Base-by-base conservation (phyloP, 2,113 vertebrate genomes). In the Calidris pugnax region DNA sequence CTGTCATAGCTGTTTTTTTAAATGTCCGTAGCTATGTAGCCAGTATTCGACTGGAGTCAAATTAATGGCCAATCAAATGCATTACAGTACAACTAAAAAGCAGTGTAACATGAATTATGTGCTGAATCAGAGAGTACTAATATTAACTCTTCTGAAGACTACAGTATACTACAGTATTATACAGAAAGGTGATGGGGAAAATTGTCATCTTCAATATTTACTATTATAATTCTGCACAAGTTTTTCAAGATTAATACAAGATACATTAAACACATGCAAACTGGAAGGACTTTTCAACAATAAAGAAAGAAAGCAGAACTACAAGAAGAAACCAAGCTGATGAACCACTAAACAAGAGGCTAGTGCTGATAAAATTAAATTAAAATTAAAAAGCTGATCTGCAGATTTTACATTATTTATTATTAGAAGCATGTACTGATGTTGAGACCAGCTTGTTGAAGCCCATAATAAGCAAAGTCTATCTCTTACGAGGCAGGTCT, bases 401-500 rank as follows among this genome's bases (percentile, higher is more conserved):
- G 37, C 33, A 90, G 53, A 62, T 21, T 69, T 73, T 30, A 75
- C 39, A 41, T 39, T 37, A 43, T 76, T 81, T 87, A 14, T 33
- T 83, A 60, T 57, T 55, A 73, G 80, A 96, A 95, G 94, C 94
- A 97, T 95, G 95, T 94, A 96, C 96, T 97, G 84, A 95, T 93
- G 71, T 95, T 96, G 97, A 97, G 95, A 96, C 94, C 87, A 97
- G 91, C 74, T 92, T 91, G 41, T 74, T 85, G 66, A 80, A 97
- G 71, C 37, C n/a, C 66, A 85, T 8, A 17, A 55, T 43, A 79
- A 68, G 62, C 62, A 72, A 84, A 83, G 41, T 94, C 71, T 73
- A 1, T 95, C 86, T 81, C 68, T 94, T 92, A 92, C 60, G 77
- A 95, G 95, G 96, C 97, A 97, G 96, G 97, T 97, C 97, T 97